These are phyloP conservation scores for Phyllotis vaccarum DNA, from an alignment of 2,797 vertebrate species.

Conservation along the genomic window DNA sequence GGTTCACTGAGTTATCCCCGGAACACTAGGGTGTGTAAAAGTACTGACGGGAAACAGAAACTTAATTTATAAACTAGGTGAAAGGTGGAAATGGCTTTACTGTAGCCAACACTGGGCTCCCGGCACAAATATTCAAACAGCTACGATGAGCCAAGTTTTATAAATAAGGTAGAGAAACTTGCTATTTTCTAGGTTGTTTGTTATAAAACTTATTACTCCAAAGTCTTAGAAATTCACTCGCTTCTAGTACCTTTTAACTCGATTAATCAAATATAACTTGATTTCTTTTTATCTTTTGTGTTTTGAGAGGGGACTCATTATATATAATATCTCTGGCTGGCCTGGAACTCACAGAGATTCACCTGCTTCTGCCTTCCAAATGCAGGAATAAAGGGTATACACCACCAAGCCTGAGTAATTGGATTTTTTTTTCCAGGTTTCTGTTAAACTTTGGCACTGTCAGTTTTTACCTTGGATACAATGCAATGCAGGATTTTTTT, in stretches of 20 bases:
- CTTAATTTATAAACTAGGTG: no score
- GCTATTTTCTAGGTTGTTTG: constrained; percentile 6
- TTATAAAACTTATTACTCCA: constrained; percentile 27
- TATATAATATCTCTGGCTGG: background rate
- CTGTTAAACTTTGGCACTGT: constrained; percentile 96
- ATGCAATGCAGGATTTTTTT: constrained; percentile 99
- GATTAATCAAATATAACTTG: constrained; percentile 2
- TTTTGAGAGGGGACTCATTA: background rate
- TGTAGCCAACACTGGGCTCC: no score
- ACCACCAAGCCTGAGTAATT: background rate
- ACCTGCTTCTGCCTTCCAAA: background rate
- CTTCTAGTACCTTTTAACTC: background rate
- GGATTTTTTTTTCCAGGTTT: constrained; percentile 88
- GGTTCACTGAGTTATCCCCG: no score
- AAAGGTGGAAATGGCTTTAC: no score
- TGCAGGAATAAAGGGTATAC: background rate
- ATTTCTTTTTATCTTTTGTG: constrained; percentile 36
- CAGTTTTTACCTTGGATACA: constrained; percentile 98
- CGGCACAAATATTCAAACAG: background rate
- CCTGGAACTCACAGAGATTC: background rate
- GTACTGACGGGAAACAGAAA: no score
- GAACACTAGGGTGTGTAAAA: no score
- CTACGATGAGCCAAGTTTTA: background rate
- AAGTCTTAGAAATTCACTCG: background rate
- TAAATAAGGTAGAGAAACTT: constrained; percentile 4